phyloP scores from a whole-genome alignment of 2,888 invertebrate genomes.

The Sussaba pulchella region DNA sequence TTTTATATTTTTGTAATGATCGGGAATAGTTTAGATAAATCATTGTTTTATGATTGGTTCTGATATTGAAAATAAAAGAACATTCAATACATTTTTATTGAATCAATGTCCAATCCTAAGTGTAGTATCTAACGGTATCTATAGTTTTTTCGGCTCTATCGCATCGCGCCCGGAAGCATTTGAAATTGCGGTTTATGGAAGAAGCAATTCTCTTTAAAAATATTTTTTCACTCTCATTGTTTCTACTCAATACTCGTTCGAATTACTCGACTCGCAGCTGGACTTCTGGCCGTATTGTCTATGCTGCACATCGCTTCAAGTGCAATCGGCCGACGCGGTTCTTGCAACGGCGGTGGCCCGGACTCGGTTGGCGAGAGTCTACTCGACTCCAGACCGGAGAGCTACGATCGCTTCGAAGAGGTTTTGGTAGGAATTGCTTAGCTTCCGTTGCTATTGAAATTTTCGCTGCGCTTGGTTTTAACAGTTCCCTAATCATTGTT shows the following conservation, averaged over 20 bases:
- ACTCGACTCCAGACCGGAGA: slow-evolving; percentile 76
- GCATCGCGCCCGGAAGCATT: neutral
- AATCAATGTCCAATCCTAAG: too few relatives aligned
- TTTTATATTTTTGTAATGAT: too few relatives aligned
- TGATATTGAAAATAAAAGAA: too few relatives aligned
- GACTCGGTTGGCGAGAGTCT: slow-evolving; percentile 80
- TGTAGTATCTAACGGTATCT: too few relatives aligned
- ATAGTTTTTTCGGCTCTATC: neutral
- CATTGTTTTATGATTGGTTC: too few relatives aligned
- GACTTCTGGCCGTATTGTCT: slow-evolving; percentile 76
- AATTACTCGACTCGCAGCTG: slow-evolving; percentile 73
- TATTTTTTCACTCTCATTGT: too few relatives aligned
- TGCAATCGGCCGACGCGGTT: slow-evolving; percentile 71
- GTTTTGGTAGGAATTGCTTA: slow-evolving; percentile 74
- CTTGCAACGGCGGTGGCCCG: slow-evolving; percentile 69
- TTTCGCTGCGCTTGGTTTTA: neutral
- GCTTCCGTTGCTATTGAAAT: neutral
- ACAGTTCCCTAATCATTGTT: too few relatives aligned
- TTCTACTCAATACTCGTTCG: slow-evolving; percentile 5
- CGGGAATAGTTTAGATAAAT: too few relatives aligned
- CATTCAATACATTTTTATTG: too few relatives aligned
- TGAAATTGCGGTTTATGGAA: neutral
- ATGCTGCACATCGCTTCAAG: slow-evolving; percentile 77
- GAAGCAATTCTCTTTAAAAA: slow-evolving; percentile 1
- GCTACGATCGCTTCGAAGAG: slow-evolving; percentile 80